A percentile compares a stretch with the other conserved stretches of the same genome.
phyloP scores from a whole-genome alignment of 2,113 vertebrate species.

The Platichthys stellatus region DNA sequence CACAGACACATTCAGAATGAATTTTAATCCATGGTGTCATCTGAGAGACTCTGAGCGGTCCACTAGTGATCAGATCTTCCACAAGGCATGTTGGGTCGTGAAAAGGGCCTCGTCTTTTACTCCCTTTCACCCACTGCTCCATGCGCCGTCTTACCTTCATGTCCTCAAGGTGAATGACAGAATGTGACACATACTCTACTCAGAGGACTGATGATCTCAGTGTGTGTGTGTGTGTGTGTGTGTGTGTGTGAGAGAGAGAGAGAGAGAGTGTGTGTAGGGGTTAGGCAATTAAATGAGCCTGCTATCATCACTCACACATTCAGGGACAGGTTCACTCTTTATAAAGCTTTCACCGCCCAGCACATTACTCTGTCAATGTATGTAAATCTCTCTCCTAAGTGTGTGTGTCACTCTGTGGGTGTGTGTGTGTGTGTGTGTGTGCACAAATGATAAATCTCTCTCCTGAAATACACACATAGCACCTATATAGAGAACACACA shows the following conservation, averaged over 20 bases:
- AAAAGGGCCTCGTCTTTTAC: background rate
- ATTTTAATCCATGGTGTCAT: background rate
- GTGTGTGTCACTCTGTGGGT: conserved; percentile 1
- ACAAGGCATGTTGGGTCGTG: background rate
- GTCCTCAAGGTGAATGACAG: conserved; percentile 62
- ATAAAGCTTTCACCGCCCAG: conserved; percentile 58
- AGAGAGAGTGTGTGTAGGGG: conserved; percentile 9
- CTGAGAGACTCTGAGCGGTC: background rate
- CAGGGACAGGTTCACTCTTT: conserved; percentile 61
- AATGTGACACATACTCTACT: conserved; percentile 28
- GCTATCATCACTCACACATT: conserved; percentile 76
- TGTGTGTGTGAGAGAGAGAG: background rate
- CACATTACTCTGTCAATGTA: conserved; percentile 68
- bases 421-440: conserved; percentile 4
- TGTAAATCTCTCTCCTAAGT: conserved; percentile 69
- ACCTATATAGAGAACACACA: conserved; percentile 4
- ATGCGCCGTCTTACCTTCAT: conserved; percentile 41
- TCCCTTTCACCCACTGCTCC: conserved; percentile 12
- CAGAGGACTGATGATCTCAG: conserved; percentile 34
- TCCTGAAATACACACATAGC: conserved; percentile 8
- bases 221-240: conserved; percentile 27
- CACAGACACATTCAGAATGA: background rate
- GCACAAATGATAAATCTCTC: conserved; percentile 47
- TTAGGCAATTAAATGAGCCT: conserved; percentile 67
- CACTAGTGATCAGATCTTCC: background rate